Conservation (phyloP, 1,140 invertebrate species). For the Brevipalpus yothersi region DNA sequence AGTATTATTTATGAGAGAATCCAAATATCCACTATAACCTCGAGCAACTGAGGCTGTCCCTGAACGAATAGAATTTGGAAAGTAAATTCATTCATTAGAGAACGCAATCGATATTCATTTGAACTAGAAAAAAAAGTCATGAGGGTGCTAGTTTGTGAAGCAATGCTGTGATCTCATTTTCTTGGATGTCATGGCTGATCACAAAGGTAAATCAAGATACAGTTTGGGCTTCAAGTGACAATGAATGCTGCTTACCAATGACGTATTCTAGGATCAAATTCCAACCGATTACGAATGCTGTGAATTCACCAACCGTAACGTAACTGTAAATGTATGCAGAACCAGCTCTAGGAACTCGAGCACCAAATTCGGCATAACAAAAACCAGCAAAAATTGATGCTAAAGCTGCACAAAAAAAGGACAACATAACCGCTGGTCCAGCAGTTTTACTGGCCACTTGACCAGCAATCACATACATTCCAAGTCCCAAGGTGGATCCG, state of each 20-base stretch:
- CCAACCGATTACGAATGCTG: constrained; percentile 45
- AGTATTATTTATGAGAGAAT: constrained; percentile 41
- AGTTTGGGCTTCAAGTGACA: too few relatives aligned
- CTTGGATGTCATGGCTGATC: too few relatives aligned
- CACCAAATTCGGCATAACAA: constrained; percentile 64
- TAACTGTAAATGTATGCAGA: constrained; percentile 43
- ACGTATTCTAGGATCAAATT: constrained; percentile 71
- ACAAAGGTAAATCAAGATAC: too few relatives aligned
- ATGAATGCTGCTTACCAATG: constrained; percentile 26
- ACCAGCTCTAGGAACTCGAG: constrained; percentile 56
- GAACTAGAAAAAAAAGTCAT: too few relatives aligned
- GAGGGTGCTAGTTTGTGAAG: too few relatives aligned
- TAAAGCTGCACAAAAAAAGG: constrained; percentile 61
- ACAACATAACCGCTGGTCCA: constrained; percentile 46
- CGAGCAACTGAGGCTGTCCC: constrained; percentile 76
- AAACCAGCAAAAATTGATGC: constrained; percentile 48
- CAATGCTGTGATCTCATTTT: too few relatives aligned
- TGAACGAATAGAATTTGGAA: constrained; percentile 15
- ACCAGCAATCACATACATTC: constrained; percentile 67
- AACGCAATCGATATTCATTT: not conserved
- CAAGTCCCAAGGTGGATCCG: constrained; percentile 63
- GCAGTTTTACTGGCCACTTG: constrained; percentile 55
- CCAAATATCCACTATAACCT: constrained; percentile 67
- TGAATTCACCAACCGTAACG: constrained; percentile 50
- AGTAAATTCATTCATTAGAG: not conserved